A percentile compares a stretch with the other conserved stretches of the same genome.
Conservation (phyloP, 2,797 vertebrate species). For the Sphenopsis melanotis region DNA sequence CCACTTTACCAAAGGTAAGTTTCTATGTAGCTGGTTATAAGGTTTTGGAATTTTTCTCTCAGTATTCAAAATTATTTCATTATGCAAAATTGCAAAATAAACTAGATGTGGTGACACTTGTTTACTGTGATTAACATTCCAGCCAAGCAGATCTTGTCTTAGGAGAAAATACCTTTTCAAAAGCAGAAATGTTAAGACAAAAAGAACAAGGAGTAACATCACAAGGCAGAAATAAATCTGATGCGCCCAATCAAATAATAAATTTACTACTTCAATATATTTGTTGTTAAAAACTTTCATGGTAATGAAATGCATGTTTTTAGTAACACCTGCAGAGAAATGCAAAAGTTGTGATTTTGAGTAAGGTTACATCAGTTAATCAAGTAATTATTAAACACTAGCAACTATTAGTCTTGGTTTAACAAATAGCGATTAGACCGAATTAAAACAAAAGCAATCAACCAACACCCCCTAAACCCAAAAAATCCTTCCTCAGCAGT, state of each 20-base stretch:
- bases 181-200: not conserved
- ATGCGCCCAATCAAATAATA: not conserved
- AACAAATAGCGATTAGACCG: not conserved
- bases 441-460: not conserved
- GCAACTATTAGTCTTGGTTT: not conserved
- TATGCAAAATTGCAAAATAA: not conserved
- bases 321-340: not conserved
- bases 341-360: not conserved
- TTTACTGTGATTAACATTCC: not conserved
- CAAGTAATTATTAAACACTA: not conserved
- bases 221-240: not conserved
- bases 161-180: not conserved
- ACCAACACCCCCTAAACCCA: fast-evolving
- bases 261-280: not conserved
- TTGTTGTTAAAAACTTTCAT: not conserved
- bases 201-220: not conserved
- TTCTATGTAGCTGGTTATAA: not conserved
- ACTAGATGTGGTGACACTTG: not conserved
- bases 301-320: not conserved
- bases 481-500: not conserved
- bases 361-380: not conserved
- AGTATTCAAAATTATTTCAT: not conserved
- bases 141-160: not conserved
- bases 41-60: not conserved
- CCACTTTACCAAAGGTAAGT: not conserved